These are phyloP conservation scores for Empis livida DNA, from an alignment of 2,888 invertebrate species.

Conservation along the genomic window DNA sequence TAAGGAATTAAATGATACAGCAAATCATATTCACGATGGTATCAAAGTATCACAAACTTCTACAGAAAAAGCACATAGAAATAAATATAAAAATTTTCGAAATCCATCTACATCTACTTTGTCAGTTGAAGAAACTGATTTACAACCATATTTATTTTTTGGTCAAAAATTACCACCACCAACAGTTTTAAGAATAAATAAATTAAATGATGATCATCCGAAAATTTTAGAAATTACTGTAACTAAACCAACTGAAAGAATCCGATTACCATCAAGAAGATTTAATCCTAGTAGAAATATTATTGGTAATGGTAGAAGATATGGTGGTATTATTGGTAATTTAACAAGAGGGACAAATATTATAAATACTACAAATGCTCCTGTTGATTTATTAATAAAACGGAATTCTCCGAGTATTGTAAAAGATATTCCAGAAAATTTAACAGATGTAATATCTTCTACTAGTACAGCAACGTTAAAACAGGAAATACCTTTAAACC, in stretches of 20 bases:
- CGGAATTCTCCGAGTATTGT: neutral
- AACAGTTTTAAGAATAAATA: conserved; percentile 31
- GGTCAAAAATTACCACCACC: conserved; percentile 48
- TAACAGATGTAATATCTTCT: neutral
- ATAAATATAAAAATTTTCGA: conserved; percentile 19
- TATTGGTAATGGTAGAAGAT: conserved; percentile 17
- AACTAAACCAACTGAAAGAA: conserved; percentile 29
- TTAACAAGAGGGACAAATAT: conserved; percentile 20
- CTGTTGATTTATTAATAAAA: conserved; percentile 1
- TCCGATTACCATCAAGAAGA: conserved; percentile 12
- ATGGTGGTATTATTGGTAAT: conserved; percentile 23
- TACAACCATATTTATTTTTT: conserved; percentile 57
- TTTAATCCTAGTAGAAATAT: conserved; percentile 13
- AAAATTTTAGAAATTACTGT: conserved; percentile 48
- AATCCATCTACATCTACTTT: conserved; percentile 7
- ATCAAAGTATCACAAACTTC: conserved; percentile 14
- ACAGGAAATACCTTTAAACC: conserved; percentile 16
- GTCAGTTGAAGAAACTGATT: conserved; percentile 36
- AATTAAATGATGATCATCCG: conserved; percentile 39
- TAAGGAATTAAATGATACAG: conserved; percentile 31
- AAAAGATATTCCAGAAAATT: no score
- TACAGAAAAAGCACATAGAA: conserved; percentile 16
- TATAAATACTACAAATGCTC: conserved; percentile 1
- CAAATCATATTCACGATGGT: conserved; percentile 27
- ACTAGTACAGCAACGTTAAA: conserved; percentile 2